Evolutionary conservation across 2,888 invertebrate genomes (phyloP).

Genomic region (Aradus depressus): DNA sequence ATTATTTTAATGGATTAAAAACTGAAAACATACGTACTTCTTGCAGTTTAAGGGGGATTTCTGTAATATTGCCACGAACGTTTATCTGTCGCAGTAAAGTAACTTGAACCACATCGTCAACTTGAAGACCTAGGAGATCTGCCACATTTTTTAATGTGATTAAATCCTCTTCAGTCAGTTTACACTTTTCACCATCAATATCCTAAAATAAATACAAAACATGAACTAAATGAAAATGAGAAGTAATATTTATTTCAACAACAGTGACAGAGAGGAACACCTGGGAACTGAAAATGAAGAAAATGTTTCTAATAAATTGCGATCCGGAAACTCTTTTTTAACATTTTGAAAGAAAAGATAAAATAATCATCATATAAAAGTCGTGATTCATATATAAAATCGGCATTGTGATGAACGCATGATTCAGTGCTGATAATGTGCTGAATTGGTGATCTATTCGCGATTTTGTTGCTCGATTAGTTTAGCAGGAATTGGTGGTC

Average conservation of each 20-base stretch:
- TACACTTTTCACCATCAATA: constrained; percentile 75
- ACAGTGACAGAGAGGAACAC: neutral
- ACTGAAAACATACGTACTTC: constrained; percentile 48
- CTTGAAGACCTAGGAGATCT: constrained; percentile 59
- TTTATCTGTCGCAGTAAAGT: constrained; percentile 72
- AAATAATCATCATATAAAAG: too few relatives aligned
- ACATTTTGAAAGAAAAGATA: too few relatives aligned
- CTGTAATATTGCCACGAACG: constrained; percentile 83
- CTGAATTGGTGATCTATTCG: too few relatives aligned
- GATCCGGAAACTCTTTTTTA: too few relatives aligned
- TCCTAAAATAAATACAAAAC: constrained; percentile 43
- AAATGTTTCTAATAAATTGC: too few relatives aligned
- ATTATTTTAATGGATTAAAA: too few relatives aligned
- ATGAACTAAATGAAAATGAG: neutral
- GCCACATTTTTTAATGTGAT: constrained; percentile 63
- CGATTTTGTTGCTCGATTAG: too few relatives aligned
- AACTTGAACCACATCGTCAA: constrained; percentile 63
- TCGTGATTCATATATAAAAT: too few relatives aligned
- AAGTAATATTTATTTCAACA: neutral
- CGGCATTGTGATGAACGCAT: too few relatives aligned
- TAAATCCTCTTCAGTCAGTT: constrained; percentile 57
- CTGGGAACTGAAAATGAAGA: too few relatives aligned
- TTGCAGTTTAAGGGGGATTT: constrained; percentile 76
- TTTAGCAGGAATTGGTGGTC: too few relatives aligned
- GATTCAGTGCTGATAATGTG: too few relatives aligned